Percentiles rank a stretch among this genome's conserved stretches.
Conservation (phyloP, 2,797 vertebrate genomes). For the Glyptemys insculpta region DNA sequence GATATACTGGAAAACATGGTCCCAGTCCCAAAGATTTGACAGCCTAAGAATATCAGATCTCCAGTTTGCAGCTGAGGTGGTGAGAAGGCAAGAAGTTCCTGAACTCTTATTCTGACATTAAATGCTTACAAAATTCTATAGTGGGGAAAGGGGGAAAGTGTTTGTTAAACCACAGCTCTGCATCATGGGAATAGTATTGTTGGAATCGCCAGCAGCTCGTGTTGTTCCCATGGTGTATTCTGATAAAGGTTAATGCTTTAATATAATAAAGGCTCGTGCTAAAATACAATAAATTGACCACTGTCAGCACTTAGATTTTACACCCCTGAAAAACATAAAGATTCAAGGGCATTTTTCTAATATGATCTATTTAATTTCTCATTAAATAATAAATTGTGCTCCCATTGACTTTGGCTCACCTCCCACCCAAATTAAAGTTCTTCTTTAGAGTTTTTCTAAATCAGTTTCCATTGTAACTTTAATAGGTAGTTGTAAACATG, state of each 20-base stretch:
- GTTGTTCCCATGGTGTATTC: background rate
- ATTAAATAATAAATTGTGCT: background rate
- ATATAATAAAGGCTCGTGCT: background rate
- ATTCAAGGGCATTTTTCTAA: background rate
- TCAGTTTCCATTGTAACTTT: background rate
- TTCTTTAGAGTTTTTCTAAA: background rate
- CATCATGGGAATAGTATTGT: accelerated
- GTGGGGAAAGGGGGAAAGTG: background rate
- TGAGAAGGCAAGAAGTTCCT: background rate
- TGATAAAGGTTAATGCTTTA: background rate
- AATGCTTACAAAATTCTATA: background rate
- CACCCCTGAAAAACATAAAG: background rate
- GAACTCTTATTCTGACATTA: accelerated
- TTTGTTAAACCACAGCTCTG: background rate
- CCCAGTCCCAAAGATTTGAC: accelerated
- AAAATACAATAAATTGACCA: background rate
- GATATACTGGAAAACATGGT: accelerated
- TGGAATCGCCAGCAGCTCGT: background rate
- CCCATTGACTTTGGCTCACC: background rate
- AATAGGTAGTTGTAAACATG: background rate
- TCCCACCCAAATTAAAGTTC: background rate
- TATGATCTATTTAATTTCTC: background rate
- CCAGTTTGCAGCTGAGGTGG: background rate
- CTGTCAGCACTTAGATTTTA: background rate
- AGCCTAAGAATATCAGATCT: background rate